phyloP scores from a whole-genome alignment of 2,888 invertebrate species.

The Troides aeacus region DNA sequence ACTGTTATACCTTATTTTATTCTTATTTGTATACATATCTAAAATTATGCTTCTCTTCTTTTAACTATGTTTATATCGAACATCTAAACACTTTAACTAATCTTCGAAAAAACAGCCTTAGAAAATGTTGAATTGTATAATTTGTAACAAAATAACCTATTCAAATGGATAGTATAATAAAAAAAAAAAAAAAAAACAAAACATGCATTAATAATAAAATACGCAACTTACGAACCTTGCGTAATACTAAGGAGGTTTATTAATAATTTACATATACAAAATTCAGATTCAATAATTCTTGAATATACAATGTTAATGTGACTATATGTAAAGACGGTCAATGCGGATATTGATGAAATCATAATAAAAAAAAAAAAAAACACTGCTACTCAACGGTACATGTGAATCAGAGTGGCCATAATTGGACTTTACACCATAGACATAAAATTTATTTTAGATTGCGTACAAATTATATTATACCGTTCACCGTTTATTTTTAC shows the following conservation, averaged over 20 bases:
- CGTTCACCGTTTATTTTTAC: constrained; percentile 3
- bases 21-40: too few species aligned
- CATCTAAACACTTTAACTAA: too few species aligned
- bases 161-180: neutral
- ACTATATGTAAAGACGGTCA: neutral
- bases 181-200: neutral
- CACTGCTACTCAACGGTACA: neutral
- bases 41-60: too few species aligned
- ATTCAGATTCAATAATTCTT: neutral
- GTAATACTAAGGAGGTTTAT: neutral
- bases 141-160: too few species aligned
- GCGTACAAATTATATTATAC: neutral
- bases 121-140: too few species aligned
- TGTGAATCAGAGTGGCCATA: neutral
- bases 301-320: neutral
- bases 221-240: neutral
- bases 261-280: neutral
- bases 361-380: neutral
- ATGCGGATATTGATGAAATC: neutral
- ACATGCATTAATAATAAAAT: neutral
- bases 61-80: too few species aligned
- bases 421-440: neutral
- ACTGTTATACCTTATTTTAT: too few species aligned
- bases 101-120: too few species aligned
- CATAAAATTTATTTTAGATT: neutral